A percentile compares a stretch with the other conserved stretches of the same genome.
Conservation (phyloP, 2,888 invertebrate genomes). For the Heteromurus nitidus region DNA sequence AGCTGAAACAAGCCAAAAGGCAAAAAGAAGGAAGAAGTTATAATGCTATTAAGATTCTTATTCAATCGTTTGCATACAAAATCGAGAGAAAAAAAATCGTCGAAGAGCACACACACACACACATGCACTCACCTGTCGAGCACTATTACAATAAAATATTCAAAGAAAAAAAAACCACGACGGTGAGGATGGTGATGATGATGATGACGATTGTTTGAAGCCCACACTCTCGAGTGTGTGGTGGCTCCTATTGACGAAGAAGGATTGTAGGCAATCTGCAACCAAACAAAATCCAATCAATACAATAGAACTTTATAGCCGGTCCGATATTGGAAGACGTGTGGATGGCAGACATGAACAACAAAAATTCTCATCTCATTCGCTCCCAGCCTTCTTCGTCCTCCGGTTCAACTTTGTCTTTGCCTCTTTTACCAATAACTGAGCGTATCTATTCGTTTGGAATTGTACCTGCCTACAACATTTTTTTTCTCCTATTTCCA, state of each 20-base stretch:
- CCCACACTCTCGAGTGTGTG: too few relatives aligned
- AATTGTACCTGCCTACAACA: too few relatives aligned
- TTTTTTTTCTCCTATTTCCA: too few relatives aligned
- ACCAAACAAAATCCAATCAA: conserved; percentile 54
- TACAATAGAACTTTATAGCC: conserved; percentile 57
- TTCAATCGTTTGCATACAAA: too few relatives aligned
- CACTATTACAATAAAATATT: conserved; percentile 58
- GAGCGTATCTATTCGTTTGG: too few relatives aligned
- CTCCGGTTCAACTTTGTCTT: neutral
- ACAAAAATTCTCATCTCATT: conserved; percentile 17
- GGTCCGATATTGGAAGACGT: conserved; percentile 34
- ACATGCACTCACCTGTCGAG: conserved; percentile 60
- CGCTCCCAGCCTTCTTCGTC: neutral
- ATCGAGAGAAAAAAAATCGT: neutral
- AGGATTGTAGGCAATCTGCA: conserved; percentile 4
- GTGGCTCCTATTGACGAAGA: too few relatives aligned
- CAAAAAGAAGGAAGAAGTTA: too few relatives aligned
- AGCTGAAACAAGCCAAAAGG: too few relatives aligned
- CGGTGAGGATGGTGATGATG: conserved; percentile 33
- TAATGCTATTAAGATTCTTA: neutral
- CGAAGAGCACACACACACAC: neutral
- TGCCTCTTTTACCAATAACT: neutral
- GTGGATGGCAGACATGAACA: conserved; percentile 15
- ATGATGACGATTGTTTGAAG: conserved; percentile 52
- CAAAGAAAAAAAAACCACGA: conserved; percentile 39